Evolutionary conservation across 2,797 vertebrate species (phyloP), one percentile per base, ranked within the genome.

Genomic region (Brachymystax lenok): DNA sequence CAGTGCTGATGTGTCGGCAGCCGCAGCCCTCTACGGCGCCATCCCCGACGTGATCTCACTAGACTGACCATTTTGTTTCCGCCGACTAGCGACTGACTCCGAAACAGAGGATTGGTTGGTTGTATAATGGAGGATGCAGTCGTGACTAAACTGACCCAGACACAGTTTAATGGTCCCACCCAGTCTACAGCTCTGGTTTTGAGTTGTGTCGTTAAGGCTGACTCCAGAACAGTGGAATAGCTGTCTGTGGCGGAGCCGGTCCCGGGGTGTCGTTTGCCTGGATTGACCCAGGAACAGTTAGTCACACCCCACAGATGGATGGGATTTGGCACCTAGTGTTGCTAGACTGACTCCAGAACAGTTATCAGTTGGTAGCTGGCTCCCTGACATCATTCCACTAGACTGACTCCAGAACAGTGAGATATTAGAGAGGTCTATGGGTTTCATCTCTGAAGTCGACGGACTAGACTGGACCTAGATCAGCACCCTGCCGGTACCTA

Each of bases 41-140:
- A 98, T 99, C 74, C 96, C 98, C 0, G 98, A 99, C 74, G 96
- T 99, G 73, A 99, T 99, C 86, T 99, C 98, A 0, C 93, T 99
- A 95, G 98, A 99, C 96, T 99, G 96, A 99, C 86, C 4, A 63
- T 63, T 46, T 46, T 13, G 24, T 21, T 35, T 35, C 27, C 10
- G 59, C 10, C 59, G 59, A 63, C 59, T 27, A 27, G 59, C 59
- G 59, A 24, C 59, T 63, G n/a, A n/a, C n/a, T 63, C 59, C 59
- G 21, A 19, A 64, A 59, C 40, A 64, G 69, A 66, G 71, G 64
- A 16, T n/a, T 10, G 16, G 30, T 50, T 74, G 13, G 56, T 70
- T 17, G 56, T 40, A 12, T 35, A 17, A 46, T n/a, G 14, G 64
- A 14, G 30, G 28, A 14, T 17, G 4, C 66, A 6, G 66, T 84